phyloP scores from a whole-genome alignment of 2,797 vertebrate species.

The Chromobotia macracanthus region DNA sequence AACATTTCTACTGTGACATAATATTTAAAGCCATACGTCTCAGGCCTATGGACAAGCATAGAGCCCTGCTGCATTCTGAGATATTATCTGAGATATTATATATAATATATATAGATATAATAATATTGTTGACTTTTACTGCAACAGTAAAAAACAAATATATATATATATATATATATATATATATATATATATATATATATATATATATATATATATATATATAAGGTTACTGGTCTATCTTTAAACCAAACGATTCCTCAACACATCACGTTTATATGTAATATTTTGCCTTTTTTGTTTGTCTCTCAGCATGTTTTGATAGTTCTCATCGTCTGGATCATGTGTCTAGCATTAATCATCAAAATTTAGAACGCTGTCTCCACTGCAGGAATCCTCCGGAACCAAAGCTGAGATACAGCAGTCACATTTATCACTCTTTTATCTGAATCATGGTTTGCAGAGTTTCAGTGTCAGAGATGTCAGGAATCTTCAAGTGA shows the following conservation, averaged over 20 bases:
- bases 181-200: too few species aligned
- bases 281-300: constrained; percentile 71
- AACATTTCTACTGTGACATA: background rate
- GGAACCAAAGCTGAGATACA: constrained; percentile 39
- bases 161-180: too few species aligned
- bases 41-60: background rate
- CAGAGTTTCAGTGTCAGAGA: constrained; percentile 61
- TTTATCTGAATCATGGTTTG: constrained; percentile 50
- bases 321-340: constrained; percentile 56
- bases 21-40: background rate
- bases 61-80: too few species aligned
- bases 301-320: constrained; percentile 68
- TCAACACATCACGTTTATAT: constrained; percentile 68
- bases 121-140: constrained; percentile 78
- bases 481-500: constrained; percentile 73
- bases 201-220: too few species aligned
- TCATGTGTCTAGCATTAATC: constrained; percentile 34
- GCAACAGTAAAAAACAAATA: constrained; percentile 62
- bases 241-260: constrained; percentile 76
- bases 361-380: constrained; percentile 35
- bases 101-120: too few species aligned
- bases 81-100: background rate
- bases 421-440: constrained; percentile 53
- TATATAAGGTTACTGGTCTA: constrained; percentile 69
- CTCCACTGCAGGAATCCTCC: constrained; percentile 19